Evolutionary conservation across 2,797 vertebrate genomes (phyloP).

Genomic region (Melanogrammus aeglefinus): DNA sequence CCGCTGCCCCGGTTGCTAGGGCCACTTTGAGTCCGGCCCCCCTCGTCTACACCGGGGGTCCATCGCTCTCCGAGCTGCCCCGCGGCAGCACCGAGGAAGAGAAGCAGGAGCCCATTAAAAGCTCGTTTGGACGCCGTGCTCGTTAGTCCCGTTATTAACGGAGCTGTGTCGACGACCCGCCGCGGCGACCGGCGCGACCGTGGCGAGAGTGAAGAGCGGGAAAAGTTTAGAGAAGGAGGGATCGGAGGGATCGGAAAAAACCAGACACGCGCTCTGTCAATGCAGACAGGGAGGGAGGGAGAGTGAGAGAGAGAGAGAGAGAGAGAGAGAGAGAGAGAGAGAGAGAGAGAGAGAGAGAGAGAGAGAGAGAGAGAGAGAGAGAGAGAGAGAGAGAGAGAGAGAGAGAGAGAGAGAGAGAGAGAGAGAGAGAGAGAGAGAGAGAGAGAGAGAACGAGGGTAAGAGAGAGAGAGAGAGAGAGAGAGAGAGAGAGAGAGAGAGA

Average conservation of each 20-base stretch:
- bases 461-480: constrained; percentile 9
- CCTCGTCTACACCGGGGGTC: background rate
- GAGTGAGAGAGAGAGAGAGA: constrained; percentile 4
- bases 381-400: constrained; percentile 11
- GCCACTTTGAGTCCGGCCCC: background rate
- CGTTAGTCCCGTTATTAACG: constrained; percentile 69
- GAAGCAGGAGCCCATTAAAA: constrained; percentile 70
- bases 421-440: background rate
- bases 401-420: background rate
- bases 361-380: constrained; percentile 15
- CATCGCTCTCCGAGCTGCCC: constrained; percentile 30
- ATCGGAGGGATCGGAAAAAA: background rate
- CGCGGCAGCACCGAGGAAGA: constrained; percentile 32
- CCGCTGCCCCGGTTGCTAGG: background rate
- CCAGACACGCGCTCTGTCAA: background rate
- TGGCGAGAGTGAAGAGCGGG: constrained; percentile 5
- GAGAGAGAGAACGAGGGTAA: background rate
- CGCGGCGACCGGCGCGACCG: constrained; percentile 40
- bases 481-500: constrained; percentile 15
- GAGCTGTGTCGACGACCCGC: constrained; percentile 49
- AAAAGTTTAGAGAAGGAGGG: constrained; percentile 17
- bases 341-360: constrained; percentile 15
- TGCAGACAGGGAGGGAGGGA: background rate
- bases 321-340: background rate
- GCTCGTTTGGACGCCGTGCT: constrained; percentile 66